Base-by-base conservation (phyloP, 2,797 vertebrate genomes). In the Cossypha heuglini region DNA sequence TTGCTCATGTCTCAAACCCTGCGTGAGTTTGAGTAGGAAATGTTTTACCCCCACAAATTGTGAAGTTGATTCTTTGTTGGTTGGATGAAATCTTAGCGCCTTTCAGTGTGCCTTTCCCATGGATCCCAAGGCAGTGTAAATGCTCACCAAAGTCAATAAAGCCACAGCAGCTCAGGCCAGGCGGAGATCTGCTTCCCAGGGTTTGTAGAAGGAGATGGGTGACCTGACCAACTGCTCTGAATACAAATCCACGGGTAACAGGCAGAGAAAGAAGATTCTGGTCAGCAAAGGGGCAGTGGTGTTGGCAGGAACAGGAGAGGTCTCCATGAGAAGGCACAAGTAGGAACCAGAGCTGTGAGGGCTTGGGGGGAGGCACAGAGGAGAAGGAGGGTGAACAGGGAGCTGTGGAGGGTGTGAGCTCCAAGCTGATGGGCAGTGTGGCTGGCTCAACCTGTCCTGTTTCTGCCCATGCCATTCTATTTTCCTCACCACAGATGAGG, bases 361-460 rank as follows among this genome's bases (percentile, higher is more conserved):
- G 42, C 45, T 14, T 54, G 63, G 2, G 4, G 11, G 11, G 6
- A 46, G 38, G 40, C 46, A 26, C 22, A 40, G 52, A 45, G 35
- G 12, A 68, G 38, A 21, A 49, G 37, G 5, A 72, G 12, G 16
- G 29, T 28, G 48, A 77, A 46, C 21, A 16, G 0, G 0, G 46
- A 68, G 22, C 21, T n/a, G 37, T 79, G 68, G 13, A 43, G 20
- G 1, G 2, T 5, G 3, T 33, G 46, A 71, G 29, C 37, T 83
- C 54, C 58, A 61, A 33, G 19, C 13, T 58, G 38, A 20, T 16
- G 28, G 19, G 35, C 11, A 28, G 29, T 1, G 9, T 29, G 31
- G 4, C 21, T 92, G 54, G 6, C 16, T 82, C 0, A 0, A 9
- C 28, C 13, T 10, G 8, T 21, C 1, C 1, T 67, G 5, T n/a